phyloP scores from a whole-genome alignment of 2,797 vertebrate genomes.

The Euthynnus affinis region DNA sequence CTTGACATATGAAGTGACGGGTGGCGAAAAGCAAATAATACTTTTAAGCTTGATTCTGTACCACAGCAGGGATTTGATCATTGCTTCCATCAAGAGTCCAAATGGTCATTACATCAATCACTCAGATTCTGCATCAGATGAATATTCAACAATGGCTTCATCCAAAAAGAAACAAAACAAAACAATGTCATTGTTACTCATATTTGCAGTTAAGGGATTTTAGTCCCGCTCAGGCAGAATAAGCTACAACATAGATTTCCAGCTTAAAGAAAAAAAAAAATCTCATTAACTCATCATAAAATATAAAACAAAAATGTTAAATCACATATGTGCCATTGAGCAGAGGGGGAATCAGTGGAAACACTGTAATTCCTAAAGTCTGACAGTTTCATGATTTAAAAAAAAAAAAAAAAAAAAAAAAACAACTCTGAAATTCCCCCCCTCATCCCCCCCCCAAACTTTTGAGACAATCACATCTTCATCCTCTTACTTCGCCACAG shows the following conservation, averaged over 20 bases:
- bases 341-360: conserved; percentile 48
- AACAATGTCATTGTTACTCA: conserved; percentile 52
- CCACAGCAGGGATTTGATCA: conserved; percentile 47
- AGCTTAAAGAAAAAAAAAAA: conserved; percentile 57
- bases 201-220: conserved; percentile 63
- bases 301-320: conserved; percentile 63
- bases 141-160: conserved; percentile 63
- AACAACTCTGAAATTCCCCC: neutral
- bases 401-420: conserved; percentile 19
- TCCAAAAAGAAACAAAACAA: conserved; percentile 52
- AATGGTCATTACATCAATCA: conserved; percentile 24
- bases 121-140: conserved; percentile 42
- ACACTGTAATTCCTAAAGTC: conserved; percentile 40
- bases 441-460: conserved; percentile 23
- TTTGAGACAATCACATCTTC: conserved; percentile 57
- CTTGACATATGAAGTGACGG: conserved; percentile 26
- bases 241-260: conserved; percentile 67
- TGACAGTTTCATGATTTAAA: conserved; percentile 50
- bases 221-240: conserved; percentile 51
- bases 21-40: conserved; percentile 19
- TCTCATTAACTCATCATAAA: conserved; percentile 19
- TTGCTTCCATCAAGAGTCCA: conserved; percentile 52
- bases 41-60: conserved; percentile 26
- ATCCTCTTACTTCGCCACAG: conserved; percentile 46
- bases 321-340: conserved; percentile 82